Evolutionary conservation across 1,140 invertebrate genomes (phyloP).

Genomic region (Polypedilum vanderplanki): DNA sequence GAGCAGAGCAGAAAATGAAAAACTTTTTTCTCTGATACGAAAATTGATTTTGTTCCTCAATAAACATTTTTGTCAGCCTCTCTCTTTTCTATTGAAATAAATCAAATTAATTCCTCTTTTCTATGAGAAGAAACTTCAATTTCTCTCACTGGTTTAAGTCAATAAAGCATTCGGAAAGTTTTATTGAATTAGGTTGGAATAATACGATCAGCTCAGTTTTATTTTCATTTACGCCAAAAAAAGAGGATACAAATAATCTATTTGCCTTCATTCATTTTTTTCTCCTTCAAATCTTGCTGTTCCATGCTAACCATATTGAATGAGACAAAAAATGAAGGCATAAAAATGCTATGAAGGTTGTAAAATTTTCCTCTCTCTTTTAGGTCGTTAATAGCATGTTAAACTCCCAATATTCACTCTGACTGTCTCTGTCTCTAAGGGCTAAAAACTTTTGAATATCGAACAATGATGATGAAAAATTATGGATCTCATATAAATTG

Average conservation of each 20-base stretch:
- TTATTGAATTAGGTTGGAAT: conserved; percentile 13
- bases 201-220: not conserved
- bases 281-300: not conserved
- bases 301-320: not conserved
- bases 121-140: not conserved
- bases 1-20: not conserved
- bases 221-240: not conserved
- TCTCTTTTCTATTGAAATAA: too few relatives aligned
- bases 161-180: conserved; percentile 12
- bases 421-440: too few relatives aligned
- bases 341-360: not conserved
- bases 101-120: too few relatives aligned
- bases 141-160: not conserved
- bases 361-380: not conserved
- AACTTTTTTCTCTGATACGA: too few relatives aligned
- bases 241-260: conserved; percentile 6
- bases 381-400: too few relatives aligned
- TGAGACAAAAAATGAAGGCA: not conserved
- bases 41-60: too few relatives aligned
- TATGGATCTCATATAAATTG: not conserved
- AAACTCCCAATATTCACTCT: too few relatives aligned
- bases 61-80: too few relatives aligned
- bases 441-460: too few relatives aligned
- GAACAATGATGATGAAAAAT: too few relatives aligned
- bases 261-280: not conserved